Evolutionary conservation across 2,797 vertebrate genomes (phyloP), one percentile per base, ranked within the genome.

Genomic region (Hypotaenidia philippensis): DNA sequence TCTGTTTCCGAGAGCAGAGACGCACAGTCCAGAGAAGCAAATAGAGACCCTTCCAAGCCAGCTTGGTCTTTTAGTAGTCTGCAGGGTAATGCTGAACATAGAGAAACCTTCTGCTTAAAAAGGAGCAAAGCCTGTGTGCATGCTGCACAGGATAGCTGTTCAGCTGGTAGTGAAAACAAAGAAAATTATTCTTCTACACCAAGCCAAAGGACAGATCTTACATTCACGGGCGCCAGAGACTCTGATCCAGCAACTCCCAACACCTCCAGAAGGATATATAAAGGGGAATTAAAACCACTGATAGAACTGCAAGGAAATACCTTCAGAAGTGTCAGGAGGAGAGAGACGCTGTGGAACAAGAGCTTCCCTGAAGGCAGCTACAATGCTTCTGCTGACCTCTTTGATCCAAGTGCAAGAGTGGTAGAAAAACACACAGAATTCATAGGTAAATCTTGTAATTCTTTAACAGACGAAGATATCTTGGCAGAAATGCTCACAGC

Each of bases 371-470:
- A 96, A 93, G 63, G 88, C 75, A 97, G 80, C 79, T 98, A 98
- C 50, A 84, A 98, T 90, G 97, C 95, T 94, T 98, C 98, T 77
- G 97, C 97, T 71, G 98, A 98, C 93, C 98, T 98, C 47, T 98
- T 98, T 94, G 98, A 97, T 72, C 74, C 83, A 77, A 96, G 47
- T 91, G 32, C 82, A 68, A 92, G 91, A 85, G 92, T 93, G n/a
- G 36, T 47, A 38, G 90, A 77, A 74, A 89, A 78, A n/a, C 49
- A 70, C 63, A 72, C 50, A 38, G 91, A 96, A 81, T 92, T 63
- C 27, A 77, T 88, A 31, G 93, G 63, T 87, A 91, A 91, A 55
- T 91, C 94, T 19, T 77, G 77, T 59, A 47, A 45, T 87, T 91
- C 91, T 71, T 90, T 91, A 53, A 45, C 59, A 7, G 40, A 64